Evolutionary conservation across 2,113 vertebrate genomes (phyloP).

Genomic region (Brachyistius frenatus): DNA sequence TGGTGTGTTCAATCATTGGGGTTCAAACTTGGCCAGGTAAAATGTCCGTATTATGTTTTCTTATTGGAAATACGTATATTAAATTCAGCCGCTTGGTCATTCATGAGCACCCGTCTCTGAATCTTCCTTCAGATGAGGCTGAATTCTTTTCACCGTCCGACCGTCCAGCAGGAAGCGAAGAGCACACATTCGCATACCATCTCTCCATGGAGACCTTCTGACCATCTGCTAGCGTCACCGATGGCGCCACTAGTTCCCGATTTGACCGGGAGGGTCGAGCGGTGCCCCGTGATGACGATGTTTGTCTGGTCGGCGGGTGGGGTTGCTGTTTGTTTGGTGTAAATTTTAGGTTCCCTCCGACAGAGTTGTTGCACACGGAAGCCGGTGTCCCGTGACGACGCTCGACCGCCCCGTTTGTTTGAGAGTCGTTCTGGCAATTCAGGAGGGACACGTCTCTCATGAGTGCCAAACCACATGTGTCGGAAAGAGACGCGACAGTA

Average conservation of each 20-base stretch:
- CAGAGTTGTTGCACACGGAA: slow-evolving; percentile 46
- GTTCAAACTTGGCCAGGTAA: too few species aligned
- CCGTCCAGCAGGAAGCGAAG: slow-evolving; percentile 2
- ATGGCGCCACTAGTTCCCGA: slow-evolving; percentile 20
- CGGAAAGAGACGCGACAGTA: too few species aligned
- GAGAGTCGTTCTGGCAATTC: slow-evolving; percentile 19
- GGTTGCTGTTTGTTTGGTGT: slow-evolving; percentile 33
- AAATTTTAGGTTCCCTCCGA: slow-evolving; percentile 32
- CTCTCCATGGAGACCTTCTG: slow-evolving; percentile 59
- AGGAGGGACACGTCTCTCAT: not conserved
- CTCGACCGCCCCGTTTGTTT: slow-evolving; percentile 32
- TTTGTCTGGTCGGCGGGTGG: slow-evolving; percentile 47
- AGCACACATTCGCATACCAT: slow-evolving; percentile 36
- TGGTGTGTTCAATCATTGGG: too few species aligned
- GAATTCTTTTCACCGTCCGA: slow-evolving; percentile 28
- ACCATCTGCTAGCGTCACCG: slow-evolving; percentile 52
- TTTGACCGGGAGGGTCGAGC: slow-evolving; percentile 19
- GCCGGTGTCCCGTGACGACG: slow-evolving; percentile 61
- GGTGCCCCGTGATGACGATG: slow-evolving; percentile 39
- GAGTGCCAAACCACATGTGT: too few species aligned
- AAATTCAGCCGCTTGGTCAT: too few species aligned
- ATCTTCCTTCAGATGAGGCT: too few species aligned
- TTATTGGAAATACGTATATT: too few species aligned
- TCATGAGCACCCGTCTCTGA: too few species aligned
- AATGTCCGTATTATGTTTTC: too few species aligned